Base-by-base conservation (phyloP, 2,797 vertebrate genomes). In the Cirrhinus molitorella region DNA sequence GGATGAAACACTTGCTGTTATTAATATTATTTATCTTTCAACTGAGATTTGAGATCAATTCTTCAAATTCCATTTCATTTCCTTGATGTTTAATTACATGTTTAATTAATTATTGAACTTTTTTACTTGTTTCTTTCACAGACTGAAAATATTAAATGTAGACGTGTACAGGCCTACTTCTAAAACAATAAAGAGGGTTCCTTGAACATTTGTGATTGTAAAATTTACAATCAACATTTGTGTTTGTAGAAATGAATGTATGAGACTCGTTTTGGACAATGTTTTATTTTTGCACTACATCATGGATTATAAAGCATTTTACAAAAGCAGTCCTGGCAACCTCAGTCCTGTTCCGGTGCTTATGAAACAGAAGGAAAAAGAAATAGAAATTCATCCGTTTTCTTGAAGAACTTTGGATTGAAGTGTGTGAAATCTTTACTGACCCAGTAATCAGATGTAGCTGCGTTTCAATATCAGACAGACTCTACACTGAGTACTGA, bases 391-490 rank as follows among this genome's bases (percentile, higher is more conserved):
- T 68, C 7, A 47, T n/a, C n/a, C n/a, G n/a, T n/a, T n/a, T n/a
- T n/a, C n/a, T 31, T 53, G 19, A 7, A 53, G 71, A 73, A 8
- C 19, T 2, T 34, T 21, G 8, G 49, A 40, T 10, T 66, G 87
- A 75, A 71, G 85, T 4, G 11, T 55, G 80, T 55, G 85, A 91
- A 90, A 89, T 85, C 85, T 83, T 90, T 87, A 86, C 92, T 91
- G 89, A 93, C 93, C 93, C 94, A 94, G 94, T 94, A 94, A 92
- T 92, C 92, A 94, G 93, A 94, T 94, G 92, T 94, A 94, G 93
- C 94, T 94, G 93, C 91, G 83, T 17, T 43, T 88, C 34, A 79
- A 83, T 81, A 76, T 85, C 71, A 40, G 86, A 94, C 94, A 94
- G 93, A 94, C 89, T 89, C 92, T 94, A 94, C 93, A 94, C 92